Conservation (phyloP, 2,888 invertebrate genomes). For the Thumatha senex region DNA sequence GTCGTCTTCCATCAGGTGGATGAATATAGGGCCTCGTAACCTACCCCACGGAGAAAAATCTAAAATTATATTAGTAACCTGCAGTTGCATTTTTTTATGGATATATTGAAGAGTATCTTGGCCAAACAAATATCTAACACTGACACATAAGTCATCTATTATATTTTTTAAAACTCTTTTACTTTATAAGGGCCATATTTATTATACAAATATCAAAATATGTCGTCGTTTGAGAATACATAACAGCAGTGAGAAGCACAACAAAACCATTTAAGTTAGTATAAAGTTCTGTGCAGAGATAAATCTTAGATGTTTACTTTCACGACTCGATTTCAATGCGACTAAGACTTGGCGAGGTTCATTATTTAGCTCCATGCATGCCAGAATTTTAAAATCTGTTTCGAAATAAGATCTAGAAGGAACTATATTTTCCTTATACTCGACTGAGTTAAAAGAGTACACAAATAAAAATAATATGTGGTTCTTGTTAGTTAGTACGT, state of each 20-base stretch:
- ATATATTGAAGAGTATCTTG: too few relatives aligned
- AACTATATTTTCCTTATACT: neutral
- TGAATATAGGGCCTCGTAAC: too few relatives aligned
- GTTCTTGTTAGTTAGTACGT: too few relatives aligned
- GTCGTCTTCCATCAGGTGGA: too few relatives aligned
- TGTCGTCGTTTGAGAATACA: neutral
- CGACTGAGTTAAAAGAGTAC: too few relatives aligned
- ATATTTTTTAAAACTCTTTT: too few relatives aligned
- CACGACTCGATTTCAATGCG: neutral
- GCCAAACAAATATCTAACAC: too few relatives aligned
- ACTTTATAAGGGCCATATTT: neutral
- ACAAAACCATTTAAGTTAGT: slow-evolving; percentile 3
- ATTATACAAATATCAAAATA: neutral
- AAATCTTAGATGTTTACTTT: slow-evolving; percentile 10
- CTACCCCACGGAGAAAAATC: too few relatives aligned
- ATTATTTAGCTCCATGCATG: slow-evolving; percentile 3
- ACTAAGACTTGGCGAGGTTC: neutral
- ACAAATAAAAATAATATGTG: too few relatives aligned
- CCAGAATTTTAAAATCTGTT: slow-evolving; percentile 7
- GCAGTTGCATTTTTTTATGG: too few relatives aligned
- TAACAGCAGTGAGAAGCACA: neutral
- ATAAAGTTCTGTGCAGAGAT: neutral
- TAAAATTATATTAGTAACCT: too few relatives aligned
- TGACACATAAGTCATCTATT: too few relatives aligned
- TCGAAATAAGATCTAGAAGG: neutral